Evolutionary conservation across 2,113 vertebrate genomes (phyloP).

Genomic region (Psephotus haematonotus): DNA sequence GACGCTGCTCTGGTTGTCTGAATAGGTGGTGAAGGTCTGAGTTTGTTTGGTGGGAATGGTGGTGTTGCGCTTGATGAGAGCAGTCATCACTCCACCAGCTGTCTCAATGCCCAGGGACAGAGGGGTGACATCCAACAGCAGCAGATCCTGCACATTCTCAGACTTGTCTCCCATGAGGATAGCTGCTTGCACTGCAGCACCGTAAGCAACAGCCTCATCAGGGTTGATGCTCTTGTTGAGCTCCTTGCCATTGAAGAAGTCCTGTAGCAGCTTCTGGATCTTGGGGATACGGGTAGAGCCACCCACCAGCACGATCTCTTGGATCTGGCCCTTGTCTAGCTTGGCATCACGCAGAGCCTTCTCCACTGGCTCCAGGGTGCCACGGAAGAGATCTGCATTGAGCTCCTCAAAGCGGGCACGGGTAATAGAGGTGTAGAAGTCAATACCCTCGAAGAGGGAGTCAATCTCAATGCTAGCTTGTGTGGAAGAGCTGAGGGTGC

Average conservation of each 20-base stretch:
- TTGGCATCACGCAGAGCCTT: slow-evolving; percentile 84
- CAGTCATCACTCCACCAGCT: slow-evolving; percentile 82
- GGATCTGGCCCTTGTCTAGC: slow-evolving; percentile 83
- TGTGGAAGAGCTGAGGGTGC: slow-evolving; percentile 83
- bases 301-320: slow-evolving; percentile 83
- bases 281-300: slow-evolving; percentile 86
- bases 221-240: slow-evolving; percentile 87
- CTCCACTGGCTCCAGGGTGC: slow-evolving; percentile 83
- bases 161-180: slow-evolving; percentile 85
- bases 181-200: slow-evolving; percentile 82
- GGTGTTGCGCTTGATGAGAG: slow-evolving; percentile 84
- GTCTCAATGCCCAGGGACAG: slow-evolving; percentile 84
- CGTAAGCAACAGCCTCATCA: slow-evolving; percentile 82
- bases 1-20: slow-evolving; percentile 82
- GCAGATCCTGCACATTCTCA: slow-evolving; percentile 82
- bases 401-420: slow-evolving; percentile 97
- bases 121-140: slow-evolving; percentile 82
- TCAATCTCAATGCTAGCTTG: slow-evolving; percentile 88
- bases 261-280: slow-evolving; percentile 84
- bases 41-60: slow-evolving; percentile 87
- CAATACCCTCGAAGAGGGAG: slow-evolving; percentile 92
- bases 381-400: slow-evolving; percentile 84
- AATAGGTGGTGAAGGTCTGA: slow-evolving; percentile 86
- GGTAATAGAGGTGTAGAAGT: slow-evolving; percentile 97
- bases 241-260: slow-evolving; percentile 85